Evolutionary conservation across 1,140 invertebrate genomes (phyloP).

Genomic region (Drosophila willistoni): DNA sequence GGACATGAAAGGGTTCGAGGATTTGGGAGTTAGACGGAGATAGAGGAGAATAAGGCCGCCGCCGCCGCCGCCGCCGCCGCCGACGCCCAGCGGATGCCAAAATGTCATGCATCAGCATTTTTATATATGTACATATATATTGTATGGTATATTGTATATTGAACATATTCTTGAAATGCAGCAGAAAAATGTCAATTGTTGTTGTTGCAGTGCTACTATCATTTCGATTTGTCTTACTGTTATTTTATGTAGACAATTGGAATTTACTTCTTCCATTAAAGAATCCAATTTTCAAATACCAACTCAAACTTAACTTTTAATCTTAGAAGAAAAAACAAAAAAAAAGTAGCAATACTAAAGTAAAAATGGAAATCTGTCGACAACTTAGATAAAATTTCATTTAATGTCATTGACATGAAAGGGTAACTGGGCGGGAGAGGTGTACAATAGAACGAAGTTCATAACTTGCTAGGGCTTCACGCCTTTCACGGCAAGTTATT

Average conservation of each 20-base stretch:
- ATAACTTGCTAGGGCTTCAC: constrained; percentile 73
- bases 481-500: constrained; percentile 57
- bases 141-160: background rate
- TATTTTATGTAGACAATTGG: background rate
- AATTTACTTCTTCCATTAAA: background rate
- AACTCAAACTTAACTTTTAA: constrained; percentile 10
- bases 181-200: constrained; percentile 13
- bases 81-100: constrained; percentile 41
- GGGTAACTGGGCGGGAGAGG: background rate
- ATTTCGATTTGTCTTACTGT: constrained; percentile 4
- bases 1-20: constrained; percentile 1
- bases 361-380: constrained; percentile 42
- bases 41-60: background rate
- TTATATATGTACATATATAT: constrained; percentile 22
- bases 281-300: constrained; percentile 5
- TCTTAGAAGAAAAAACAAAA: no score
- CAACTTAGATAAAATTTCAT: constrained; percentile 55
- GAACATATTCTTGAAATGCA: constrained; percentile 13
- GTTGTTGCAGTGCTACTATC: background rate
- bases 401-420: constrained; percentile 71
- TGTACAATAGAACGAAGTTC: constrained; percentile 57
- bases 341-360: background rate
- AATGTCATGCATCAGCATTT: constrained; percentile 64
- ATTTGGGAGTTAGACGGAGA: no score
- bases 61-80: constrained; percentile 13